These are phyloP conservation scores for Dione vanillae DNA, from an alignment of 2,888 invertebrate species.

Conservation along the genomic window DNA sequence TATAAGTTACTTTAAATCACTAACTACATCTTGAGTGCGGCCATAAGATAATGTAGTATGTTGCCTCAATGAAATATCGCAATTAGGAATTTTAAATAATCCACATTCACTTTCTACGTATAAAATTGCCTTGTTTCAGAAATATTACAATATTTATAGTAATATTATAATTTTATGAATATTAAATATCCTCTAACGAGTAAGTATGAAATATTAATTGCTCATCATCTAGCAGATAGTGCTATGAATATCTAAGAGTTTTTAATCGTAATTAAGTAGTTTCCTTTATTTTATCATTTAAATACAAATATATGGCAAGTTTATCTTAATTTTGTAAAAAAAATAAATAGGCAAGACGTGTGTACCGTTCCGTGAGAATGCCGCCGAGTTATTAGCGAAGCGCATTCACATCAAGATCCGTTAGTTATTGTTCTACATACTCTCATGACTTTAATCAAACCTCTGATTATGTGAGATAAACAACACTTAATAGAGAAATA, in stretches of 20 bases:
- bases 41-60: no score
- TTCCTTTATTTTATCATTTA: slow-evolving; percentile 8
- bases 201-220: neutral
- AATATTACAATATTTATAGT: neutral
- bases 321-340: slow-evolving; percentile 48
- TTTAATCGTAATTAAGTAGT: slow-evolving; percentile 2
- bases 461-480: slow-evolving; percentile 23
- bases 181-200: neutral
- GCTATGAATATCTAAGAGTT: neutral
- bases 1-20: neutral
- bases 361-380: slow-evolving; percentile 74
- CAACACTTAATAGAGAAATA: neutral
- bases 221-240: slow-evolving; percentile 5
- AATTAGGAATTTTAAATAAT: neutral
- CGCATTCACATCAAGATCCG: slow-evolving; percentile 58
- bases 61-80: neutral
- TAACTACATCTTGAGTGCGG: neutral
- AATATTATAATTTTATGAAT: neutral
- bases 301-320: neutral
- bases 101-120: neutral
- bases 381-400: slow-evolving; percentile 62
- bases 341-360: slow-evolving; percentile 62
- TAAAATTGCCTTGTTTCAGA: neutral
- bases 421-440: slow-evolving; percentile 59
- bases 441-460: slow-evolving; percentile 35